A percentile compares a stretch with the other conserved stretches of the same genome.
These are phyloP conservation scores for Drosophila mayri DNA, from an alignment of 1,140 invertebrate species.

Conservation along the genomic window DNA sequence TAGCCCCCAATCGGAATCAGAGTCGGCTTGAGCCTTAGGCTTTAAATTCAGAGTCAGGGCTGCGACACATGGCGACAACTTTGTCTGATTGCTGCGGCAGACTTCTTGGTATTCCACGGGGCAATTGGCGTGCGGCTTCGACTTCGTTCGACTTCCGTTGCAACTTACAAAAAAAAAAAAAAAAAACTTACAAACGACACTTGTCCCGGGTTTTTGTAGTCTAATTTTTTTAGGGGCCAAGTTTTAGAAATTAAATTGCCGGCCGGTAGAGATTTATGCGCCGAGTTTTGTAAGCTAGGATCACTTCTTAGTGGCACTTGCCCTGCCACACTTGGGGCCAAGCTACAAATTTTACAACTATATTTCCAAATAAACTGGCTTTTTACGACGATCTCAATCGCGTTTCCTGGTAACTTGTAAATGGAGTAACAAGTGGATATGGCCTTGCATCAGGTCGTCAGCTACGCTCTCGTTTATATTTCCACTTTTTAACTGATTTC, in stretches of 20 bases:
- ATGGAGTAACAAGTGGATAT: conserved; percentile 83
- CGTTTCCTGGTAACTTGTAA: conserved; percentile 81
- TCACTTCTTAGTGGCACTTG: conserved; percentile 62
- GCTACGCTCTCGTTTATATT: conserved; percentile 42
- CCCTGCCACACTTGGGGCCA: conserved; percentile 65
- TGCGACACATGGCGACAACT: conserved; percentile 67
- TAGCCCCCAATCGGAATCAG: conserved; percentile 41
- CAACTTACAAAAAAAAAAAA: conserved; percentile 31
- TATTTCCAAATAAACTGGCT: conserved; percentile 79
- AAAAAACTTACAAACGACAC: conserved; percentile 40
- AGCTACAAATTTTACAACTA: conserved; percentile 67
- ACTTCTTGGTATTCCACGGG: conserved; percentile 71
- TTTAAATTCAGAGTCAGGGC: conserved; percentile 45
- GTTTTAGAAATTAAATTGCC: conserved; percentile 68
- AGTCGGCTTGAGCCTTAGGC: conserved; percentile 12
- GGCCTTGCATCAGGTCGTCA: conserved; percentile 23
- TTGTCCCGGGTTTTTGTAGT: conserved; percentile 67
- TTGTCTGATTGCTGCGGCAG: conserved; percentile 62
- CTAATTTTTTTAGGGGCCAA: conserved; percentile 66
- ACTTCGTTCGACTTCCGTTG: conserved; percentile 61
- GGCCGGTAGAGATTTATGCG: conserved; percentile 56
- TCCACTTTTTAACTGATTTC: conserved; percentile 51
- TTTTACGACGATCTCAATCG: conserved; percentile 83
- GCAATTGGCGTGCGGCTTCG: conserved; percentile 57
- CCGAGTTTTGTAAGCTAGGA: conserved; percentile 55